phyloP scores from a whole-genome alignment of 2,797 vertebrate genomes.

The Lates japonicus region DNA sequence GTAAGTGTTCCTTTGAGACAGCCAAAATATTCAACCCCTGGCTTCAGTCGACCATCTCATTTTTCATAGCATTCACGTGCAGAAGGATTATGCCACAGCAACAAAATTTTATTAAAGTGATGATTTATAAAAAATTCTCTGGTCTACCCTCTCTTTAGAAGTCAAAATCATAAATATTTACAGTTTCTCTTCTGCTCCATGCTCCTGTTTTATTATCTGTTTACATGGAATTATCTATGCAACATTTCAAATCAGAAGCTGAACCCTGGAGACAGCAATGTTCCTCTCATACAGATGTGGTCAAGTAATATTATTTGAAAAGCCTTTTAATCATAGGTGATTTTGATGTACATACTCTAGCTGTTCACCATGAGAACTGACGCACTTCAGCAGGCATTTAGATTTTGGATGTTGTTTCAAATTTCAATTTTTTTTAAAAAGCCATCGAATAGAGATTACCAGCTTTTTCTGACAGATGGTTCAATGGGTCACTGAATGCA shows the following conservation, averaged over 20 bases:
- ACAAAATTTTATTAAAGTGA: constrained; percentile 1
- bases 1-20: constrained; percentile 81
- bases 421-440: constrained; percentile 7
- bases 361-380: background rate
- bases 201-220: background rate
- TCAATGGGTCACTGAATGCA: background rate
- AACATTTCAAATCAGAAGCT: constrained; percentile 37
- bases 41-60: constrained; percentile 15
- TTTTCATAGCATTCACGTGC: constrained; percentile 28
- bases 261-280: background rate
- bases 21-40: constrained; percentile 11
- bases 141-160: constrained; percentile 3
- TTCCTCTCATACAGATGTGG: constrained; percentile 34
- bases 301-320: constrained; percentile 10
- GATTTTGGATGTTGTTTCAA: constrained; percentile 2
- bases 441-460: background rate
- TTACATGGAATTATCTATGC: constrained; percentile 24
- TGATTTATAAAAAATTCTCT: constrained; percentile 17
- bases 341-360: constrained; percentile 15
- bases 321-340: background rate
- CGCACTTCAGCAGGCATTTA: background rate
- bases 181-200: background rate
- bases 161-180: constrained; percentile 17
- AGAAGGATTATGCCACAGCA: constrained; percentile 10
- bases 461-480: constrained; percentile 27